Conservation (phyloP, 2,113 vertebrate species). For the Oryctolagus cuniculus region mOryCun1.1 NC_091447.1:4449501-4450000, state of each 20-base stretch:
- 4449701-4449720: slow-evolving; percentile 17
- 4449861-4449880: neutral
- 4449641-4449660: neutral
- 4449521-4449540: too few relatives aligned
- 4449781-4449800: slow-evolving; percentile 1
- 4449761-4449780: neutral
- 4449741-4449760: neutral
- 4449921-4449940: neutral
- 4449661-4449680: neutral
- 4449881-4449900: neutral
- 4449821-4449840: neutral
- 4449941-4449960: neutral
- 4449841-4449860: slow-evolving; percentile 7
- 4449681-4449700: neutral
- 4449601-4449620: neutral
- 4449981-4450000: neutral
- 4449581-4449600: neutral
- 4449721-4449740: neutral
- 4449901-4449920: neutral
- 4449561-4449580: neutral
- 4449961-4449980: neutral
- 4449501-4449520: too few relatives aligned
- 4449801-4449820: slow-evolving; percentile 8
- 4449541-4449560: neutral
- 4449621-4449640: neutral